Evolutionary conservation across 1,140 invertebrate genomes (phyloP).

Genomic region (Trichonephila inaurata): DNA sequence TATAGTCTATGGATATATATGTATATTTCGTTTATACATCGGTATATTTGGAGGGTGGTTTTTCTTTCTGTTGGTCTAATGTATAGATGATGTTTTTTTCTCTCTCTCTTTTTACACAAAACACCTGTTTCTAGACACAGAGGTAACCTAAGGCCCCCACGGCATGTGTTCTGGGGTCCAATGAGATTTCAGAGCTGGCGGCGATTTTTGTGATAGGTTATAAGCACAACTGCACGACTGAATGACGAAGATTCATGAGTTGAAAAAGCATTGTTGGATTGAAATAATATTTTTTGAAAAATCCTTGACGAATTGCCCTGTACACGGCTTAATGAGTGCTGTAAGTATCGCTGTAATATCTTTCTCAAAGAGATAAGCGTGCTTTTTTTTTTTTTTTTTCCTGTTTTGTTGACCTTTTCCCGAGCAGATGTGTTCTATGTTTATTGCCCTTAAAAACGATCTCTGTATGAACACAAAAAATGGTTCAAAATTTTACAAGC

Average conservation of each 20-base stretch:
- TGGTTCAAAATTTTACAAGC: too few relatives aligned
- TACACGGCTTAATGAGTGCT: conserved; percentile 9
- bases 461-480: too few relatives aligned
- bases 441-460: too few relatives aligned
- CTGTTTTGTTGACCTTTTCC: too few relatives aligned
- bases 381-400: neutral
- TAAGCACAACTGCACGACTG: neutral
- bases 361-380: neutral
- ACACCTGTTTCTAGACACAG: conserved; percentile 49
- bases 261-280: conserved; percentile 40
- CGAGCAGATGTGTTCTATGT: too few relatives aligned
- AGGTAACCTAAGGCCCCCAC: neutral
- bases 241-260: conserved; percentile 26
- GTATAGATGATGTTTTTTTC: conserved; percentile 29
- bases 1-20: conserved; percentile 50
- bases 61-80: conserved; percentile 46
- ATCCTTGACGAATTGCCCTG: conserved; percentile 33
- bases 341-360: conserved; percentile 31
- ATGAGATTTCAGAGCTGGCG: neutral
- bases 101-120: neutral
- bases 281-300: conserved; percentile 24
- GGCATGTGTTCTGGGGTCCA: neutral
- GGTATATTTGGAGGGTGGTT: neutral
- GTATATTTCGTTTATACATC: conserved; percentile 57
- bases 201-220: conserved; percentile 7